phyloP scores from a whole-genome alignment of 2,113 vertebrate species.

The Rhombomys opimus region DNA sequence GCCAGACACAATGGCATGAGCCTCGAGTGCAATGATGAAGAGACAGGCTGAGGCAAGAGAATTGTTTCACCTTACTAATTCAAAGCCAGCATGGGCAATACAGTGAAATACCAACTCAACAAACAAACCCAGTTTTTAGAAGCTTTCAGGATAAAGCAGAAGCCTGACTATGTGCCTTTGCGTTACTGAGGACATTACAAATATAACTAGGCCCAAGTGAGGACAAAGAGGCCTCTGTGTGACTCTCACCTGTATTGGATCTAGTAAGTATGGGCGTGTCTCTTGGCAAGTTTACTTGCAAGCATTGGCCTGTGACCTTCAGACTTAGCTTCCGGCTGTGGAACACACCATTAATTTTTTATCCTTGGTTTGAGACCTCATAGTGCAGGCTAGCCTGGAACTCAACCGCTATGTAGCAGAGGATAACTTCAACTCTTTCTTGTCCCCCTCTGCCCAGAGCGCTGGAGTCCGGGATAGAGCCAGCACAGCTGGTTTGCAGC shows the following conservation, averaged over 20 bases:
- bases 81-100: not conserved
- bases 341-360: not conserved
- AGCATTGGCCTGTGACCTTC: not conserved
- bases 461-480: not conserved
- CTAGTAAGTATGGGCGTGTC: not conserved
- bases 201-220: not conserved
- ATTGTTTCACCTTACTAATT: no score
- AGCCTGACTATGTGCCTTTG: not conserved
- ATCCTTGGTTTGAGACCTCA: not conserved
- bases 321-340: not conserved
- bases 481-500: no score
- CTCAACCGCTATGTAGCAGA: not conserved
- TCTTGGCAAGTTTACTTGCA: not conserved
- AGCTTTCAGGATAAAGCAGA: not conserved
- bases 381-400: not conserved
- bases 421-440: not conserved
- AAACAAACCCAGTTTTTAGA: not conserved
- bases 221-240: not conserved
- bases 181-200: conserved; percentile 6
- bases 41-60: not conserved
- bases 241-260: not conserved
- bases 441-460: not conserved
- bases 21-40: not conserved
- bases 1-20: not conserved
- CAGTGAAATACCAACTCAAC: not conserved